Evolutionary conservation across 2,113 vertebrate species (phyloP), one percentile per base, ranked within the genome.

Genomic region (Entosphenus tridentatus): DNA sequence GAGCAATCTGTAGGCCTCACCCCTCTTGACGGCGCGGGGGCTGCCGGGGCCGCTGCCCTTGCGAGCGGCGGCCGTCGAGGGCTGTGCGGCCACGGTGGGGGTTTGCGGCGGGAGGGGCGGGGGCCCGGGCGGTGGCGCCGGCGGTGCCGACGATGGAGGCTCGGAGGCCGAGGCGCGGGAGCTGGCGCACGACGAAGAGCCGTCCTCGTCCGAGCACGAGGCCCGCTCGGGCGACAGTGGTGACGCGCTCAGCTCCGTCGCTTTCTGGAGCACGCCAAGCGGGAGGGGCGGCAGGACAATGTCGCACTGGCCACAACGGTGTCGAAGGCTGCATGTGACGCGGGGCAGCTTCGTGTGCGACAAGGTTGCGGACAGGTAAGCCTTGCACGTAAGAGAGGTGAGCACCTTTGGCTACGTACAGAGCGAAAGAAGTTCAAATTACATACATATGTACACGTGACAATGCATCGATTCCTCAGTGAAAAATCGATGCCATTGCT

Each of bases 151-250:
- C 75, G 57, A 76, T 70, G 70, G 86, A 89, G n/a, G 81, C 74
- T 16, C 84, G 80, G 68, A 85, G 75, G 72, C 86, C 86, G 87
- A 39, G 39, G 82, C 81, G 73, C 77, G 80, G 2, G 86, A 90
- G 78, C 86, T 84, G 73, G 82, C 39, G 39, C 39, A 39, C 39
- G 39, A 39, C 39, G 39, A 39, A 39, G 39, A 39, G 39, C 39
- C 80, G 78, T 87, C 85, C 1, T 89, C 87, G 75, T 89, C 89
- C 72, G 95, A 89, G 0, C 90, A 95, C 57, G 86, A 87, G 6
- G 86, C 92, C 0, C 85, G 88, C 57, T 95, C 88, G 3, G 87
- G 88, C 8, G 83, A 84, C 39, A 39, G 39, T 0, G 87, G 83
- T 74, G 80, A 87, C 78, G 76, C 87, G 79, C 88, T 95, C 77